Base-by-base conservation (phyloP, 2,888 invertebrate genomes). In the Philopedon plagiatum region DNA sequence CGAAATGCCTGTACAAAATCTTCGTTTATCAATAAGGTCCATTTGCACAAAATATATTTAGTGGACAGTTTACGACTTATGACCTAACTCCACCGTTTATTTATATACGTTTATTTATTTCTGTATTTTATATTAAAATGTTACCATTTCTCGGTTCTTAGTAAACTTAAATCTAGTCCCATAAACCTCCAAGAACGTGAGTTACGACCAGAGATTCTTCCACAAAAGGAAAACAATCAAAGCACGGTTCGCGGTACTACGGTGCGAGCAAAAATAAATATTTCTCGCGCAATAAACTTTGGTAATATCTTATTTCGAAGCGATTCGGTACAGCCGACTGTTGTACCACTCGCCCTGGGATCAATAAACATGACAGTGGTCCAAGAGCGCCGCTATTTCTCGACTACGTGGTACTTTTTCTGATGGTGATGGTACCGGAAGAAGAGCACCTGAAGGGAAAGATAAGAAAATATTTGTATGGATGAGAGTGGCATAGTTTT, bases 251-350 rank as follows among this genome's bases (percentile, higher is more conserved):
- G 23, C 37, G 49, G 60, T 68, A 57, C 32, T 9, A 23, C 34
- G 26, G 32, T 11, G 49, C 37, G 51, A 32, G 56, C 57, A 44
- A 56, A 70, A 70, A 64, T 71, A 71, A 71, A 71, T 58, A 69
- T 41, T 69, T 71, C 70, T 71, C 70, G 64, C 70, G 70, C 70
- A 64, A 71, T 71, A 71, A 71, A 71, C 70, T 71, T 71, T 64
- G 39, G 64, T 71, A 71, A 71, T 71, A 71, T 71, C 70, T 71
- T 71, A 64, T 64, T 71, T 64, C 57, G 51, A 49, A 37, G 64
- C 64, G 39, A 58, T 46, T 57, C 70, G 70, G 69, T 66, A 57
- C 66, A 32, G 66, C 57, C n/a, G 54, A 26, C 54, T 26, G 63
- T 62, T 54, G 66, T 66, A 18, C 65, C 68, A 51, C 46, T 69